phyloP scores from a whole-genome alignment of 2,888 invertebrate species.

The Schrankia costaestrigalis region DNA sequence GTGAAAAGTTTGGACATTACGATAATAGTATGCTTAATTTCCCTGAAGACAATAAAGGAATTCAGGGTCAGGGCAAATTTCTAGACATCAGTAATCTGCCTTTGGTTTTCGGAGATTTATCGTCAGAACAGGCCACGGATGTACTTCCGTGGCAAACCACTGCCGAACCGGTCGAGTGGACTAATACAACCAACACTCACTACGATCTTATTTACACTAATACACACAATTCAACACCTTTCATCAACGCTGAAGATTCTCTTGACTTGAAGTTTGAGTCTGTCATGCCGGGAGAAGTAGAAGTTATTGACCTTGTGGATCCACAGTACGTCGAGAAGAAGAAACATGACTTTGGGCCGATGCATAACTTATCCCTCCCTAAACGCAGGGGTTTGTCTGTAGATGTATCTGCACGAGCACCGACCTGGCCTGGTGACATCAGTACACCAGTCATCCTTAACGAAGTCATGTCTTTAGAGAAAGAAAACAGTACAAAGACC shows the following conservation, averaged over 20 bases:
- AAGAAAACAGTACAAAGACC: slow-evolving; percentile 51
- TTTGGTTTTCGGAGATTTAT: slow-evolving; percentile 61
- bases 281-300: slow-evolving; percentile 64
- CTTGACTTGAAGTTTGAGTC: slow-evolving; percentile 59
- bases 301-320: slow-evolving; percentile 55
- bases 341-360: slow-evolving; percentile 25
- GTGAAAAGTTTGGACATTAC: slow-evolving; percentile 44
- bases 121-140: slow-evolving; percentile 48
- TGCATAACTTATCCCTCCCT: slow-evolving; percentile 27
- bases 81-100: slow-evolving; percentile 65
- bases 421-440: slow-evolving; percentile 49
- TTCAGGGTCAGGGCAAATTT: slow-evolving; percentile 55
- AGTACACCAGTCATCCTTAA: slow-evolving; percentile 73
- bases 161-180: slow-evolving; percentile 47
- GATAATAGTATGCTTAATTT: slow-evolving; percentile 42
- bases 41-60: slow-evolving; percentile 32
- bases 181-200: slow-evolving; percentile 43
- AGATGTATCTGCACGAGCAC: slow-evolving; percentile 49
- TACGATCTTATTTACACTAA: slow-evolving; percentile 49
- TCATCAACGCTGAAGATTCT: slow-evolving; percentile 67
- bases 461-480: slow-evolving; percentile 70
- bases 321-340: slow-evolving; percentile 55
- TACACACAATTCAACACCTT: slow-evolving; percentile 58
- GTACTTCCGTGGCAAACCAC: slow-evolving; percentile 46
- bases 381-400: slow-evolving; percentile 47